phyloP scores from a whole-genome alignment of 2,888 invertebrate species.

The Papilio elwesi region DNA sequence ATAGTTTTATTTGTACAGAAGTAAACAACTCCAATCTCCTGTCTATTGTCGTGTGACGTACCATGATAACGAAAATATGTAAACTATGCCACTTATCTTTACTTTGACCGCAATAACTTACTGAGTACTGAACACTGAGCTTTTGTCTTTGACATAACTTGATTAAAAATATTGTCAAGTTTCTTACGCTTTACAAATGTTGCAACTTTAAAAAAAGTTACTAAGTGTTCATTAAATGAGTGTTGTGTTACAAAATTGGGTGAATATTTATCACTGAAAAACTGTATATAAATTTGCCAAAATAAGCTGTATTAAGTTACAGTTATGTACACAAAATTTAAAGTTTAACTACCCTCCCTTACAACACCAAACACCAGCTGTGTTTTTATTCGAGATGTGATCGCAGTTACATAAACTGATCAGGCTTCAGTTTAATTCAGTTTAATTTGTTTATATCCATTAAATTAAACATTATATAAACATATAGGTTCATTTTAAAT shows the following conservation, averaged over 20 bases:
- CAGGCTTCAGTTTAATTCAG: constrained; percentile 17
- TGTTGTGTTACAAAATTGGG: no score
- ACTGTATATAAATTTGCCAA: no score
- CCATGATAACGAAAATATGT: constrained; percentile 4
- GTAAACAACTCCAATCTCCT: neutral
- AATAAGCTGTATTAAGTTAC: no score
- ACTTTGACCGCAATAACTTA: constrained; percentile 2
- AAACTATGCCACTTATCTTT: neutral
- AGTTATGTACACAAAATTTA: no score
- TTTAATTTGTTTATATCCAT: constrained; percentile 1
- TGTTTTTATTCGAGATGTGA: neutral
- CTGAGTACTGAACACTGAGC: neutral
- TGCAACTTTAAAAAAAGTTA: no score
- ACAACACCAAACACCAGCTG: neutral
- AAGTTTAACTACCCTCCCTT: no score
- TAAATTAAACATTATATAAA: constrained; percentile 11
- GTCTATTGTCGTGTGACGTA: neutral
- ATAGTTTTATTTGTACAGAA: neutral
- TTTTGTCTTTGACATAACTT: neutral
- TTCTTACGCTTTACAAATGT: no score
- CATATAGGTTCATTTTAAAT: constrained; percentile 1
- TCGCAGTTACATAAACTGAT: neutral
- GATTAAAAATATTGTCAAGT: neutral
- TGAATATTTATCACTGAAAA: no score
- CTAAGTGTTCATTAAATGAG: no score